Evolutionary conservation across 2,888 invertebrate species (phyloP).

Genomic region (Monochamus alternatus): DNA sequence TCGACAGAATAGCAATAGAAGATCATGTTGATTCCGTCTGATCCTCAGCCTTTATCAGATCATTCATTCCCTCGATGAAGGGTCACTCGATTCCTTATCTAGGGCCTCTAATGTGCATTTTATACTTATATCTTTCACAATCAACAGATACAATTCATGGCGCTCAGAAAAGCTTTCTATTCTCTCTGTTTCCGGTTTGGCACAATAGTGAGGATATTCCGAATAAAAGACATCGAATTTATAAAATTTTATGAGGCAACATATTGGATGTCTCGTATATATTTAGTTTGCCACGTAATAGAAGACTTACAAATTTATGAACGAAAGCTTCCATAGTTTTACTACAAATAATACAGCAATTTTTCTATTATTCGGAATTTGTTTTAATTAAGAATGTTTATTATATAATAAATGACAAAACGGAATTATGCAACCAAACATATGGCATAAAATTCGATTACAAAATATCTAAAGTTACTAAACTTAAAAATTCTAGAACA

Average conservation of each 20-base stretch:
- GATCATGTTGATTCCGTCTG: constrained; percentile 22
- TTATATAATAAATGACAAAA: no score
- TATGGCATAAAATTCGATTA: no score
- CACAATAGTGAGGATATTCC: constrained; percentile 57
- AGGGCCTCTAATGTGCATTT: constrained; percentile 59
- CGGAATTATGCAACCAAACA: no score
- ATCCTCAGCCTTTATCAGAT: constrained; percentile 39
- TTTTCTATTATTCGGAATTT: no score
- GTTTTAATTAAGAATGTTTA: no score
- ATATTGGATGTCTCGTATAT: neutral
- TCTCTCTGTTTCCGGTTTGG: constrained; percentile 59
- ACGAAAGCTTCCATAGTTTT: no score
- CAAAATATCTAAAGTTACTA: no score
- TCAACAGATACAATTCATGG: constrained; percentile 57
- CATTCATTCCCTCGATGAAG: constrained; percentile 48
- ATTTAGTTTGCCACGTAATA: neutral
- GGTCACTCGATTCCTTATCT: constrained; percentile 58
- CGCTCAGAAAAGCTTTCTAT: constrained; percentile 53
- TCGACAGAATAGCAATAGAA: neutral
- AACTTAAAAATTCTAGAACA: no score
- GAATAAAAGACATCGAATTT: constrained; percentile 51
- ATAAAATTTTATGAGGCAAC: constrained; percentile 23
- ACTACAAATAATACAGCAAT: no score
- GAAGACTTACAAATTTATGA: no score
- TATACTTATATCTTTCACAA: constrained; percentile 59